A percentile compares a stretch with the other conserved stretches of the same genome.
Evolutionary conservation across 2,113 vertebrate genomes (phyloP).

Genomic region (Egretta garzetta): DNA sequence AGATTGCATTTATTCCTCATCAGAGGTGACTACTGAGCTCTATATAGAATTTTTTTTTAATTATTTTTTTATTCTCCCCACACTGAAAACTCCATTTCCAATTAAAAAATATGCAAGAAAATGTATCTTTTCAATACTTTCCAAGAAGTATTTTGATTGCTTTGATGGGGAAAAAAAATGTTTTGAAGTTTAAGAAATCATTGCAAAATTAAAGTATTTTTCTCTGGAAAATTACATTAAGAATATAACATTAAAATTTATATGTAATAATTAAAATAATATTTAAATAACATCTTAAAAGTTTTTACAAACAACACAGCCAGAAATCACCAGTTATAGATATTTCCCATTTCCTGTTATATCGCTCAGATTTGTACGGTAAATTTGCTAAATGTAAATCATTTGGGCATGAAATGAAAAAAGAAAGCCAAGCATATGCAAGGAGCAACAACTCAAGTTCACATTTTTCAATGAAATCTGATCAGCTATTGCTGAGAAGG

Average conservation of each 20-base stretch:
- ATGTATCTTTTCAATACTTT: not conserved
- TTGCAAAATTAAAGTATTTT: not conserved
- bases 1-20: not conserved
- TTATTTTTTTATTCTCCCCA: not conserved
- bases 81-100: not conserved
- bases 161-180: not conserved
- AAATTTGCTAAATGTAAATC: not conserved
- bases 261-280: not conserved
- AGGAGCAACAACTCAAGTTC: rapidly evolving
- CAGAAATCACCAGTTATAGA: not conserved
- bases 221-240: not conserved
- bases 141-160: not conserved
- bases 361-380: not conserved
- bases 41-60: not conserved
- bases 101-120: not conserved
- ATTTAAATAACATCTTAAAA: not conserved
- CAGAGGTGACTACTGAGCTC: not conserved
- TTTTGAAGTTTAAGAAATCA: not conserved
- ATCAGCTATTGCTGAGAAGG: not conserved
- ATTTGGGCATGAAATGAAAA: not conserved
- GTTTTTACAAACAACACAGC: not conserved
- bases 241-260: not conserved
- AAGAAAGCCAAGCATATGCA: not conserved
- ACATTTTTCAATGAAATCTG: not conserved
- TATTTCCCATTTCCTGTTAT: not conserved